Percentiles rank a stretch among this genome's conserved stretches.
These are phyloP conservation scores for Agrotis segetum DNA, from an alignment of 2,888 invertebrate genomes.

Conservation along the genomic window DNA sequence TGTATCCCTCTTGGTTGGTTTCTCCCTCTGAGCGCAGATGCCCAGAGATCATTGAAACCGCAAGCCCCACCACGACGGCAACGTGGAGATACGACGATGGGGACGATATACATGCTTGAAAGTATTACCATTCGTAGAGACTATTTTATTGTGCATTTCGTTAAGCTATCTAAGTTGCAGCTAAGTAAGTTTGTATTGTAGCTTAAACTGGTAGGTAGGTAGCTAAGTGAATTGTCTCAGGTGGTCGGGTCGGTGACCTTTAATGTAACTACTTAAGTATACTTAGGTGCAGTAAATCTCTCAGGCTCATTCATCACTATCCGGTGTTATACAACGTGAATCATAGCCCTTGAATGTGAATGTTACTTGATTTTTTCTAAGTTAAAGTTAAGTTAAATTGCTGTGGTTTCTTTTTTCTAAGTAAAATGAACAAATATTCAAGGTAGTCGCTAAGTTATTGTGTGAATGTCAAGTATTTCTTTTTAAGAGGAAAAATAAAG, in stretches of 20 bases:
- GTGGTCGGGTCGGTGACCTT: conserved; percentile 12
- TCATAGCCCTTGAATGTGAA: conserved; percentile 28
- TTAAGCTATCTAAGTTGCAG: neutral
- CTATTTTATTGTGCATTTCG: neutral
- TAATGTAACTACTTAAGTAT: neutral
- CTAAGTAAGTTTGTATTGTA: neutral
- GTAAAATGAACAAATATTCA: conserved; percentile 4
- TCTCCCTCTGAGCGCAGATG: no score
- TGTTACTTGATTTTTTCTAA: conserved; percentile 12
- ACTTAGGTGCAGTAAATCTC: conserved; percentile 9
- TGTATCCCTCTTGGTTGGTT: no score
- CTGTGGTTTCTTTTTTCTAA: conserved; percentile 5
- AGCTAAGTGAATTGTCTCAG: conserved; percentile 18
- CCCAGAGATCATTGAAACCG: no score
- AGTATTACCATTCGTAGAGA: neutral
- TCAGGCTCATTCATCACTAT: conserved; percentile 15
- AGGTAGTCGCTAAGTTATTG: neutral
- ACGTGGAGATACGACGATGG: no score
- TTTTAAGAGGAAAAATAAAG: neutral
- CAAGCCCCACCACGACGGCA: no score
- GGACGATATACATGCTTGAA: neutral
- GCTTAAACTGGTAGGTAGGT: neutral
- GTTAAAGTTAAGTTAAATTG: neutral
- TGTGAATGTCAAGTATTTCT: neutral
- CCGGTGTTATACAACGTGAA: conserved; percentile 6